phyloP scores from a whole-genome alignment of 1,140 invertebrate species.

The Aphelenchoides avenae region DNA sequence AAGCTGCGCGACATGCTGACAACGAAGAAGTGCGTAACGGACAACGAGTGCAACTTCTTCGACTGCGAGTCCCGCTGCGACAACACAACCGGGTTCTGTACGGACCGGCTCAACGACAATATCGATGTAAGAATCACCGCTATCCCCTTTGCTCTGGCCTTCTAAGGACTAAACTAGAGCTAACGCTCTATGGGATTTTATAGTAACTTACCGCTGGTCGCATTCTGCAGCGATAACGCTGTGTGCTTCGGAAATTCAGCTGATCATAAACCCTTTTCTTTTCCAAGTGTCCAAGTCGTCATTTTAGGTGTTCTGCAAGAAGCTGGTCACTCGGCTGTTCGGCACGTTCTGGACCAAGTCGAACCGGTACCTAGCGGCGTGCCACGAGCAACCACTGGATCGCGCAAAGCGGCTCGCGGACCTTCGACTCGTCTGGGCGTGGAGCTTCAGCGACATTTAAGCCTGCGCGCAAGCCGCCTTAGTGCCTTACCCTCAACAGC shows the following conservation, averaged over 20 bases:
- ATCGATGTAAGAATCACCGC: constrained; percentile 54
- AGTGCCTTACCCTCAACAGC: too few species aligned
- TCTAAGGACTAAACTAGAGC: too few species aligned
- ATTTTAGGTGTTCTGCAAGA: constrained; percentile 54
- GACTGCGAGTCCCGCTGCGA: constrained; percentile 34
- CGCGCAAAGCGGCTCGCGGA: constrained; percentile 47
- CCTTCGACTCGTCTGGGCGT: constrained; percentile 53
- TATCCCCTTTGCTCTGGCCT: too few species aligned
- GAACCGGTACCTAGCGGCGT: constrained; percentile 54
- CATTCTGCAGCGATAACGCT: too few species aligned
- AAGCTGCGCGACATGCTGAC: constrained; percentile 41
- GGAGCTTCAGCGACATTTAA: constrained; percentile 53
- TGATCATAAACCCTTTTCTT: too few species aligned
- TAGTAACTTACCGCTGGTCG: too few species aligned
- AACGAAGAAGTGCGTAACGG: constrained; percentile 32
- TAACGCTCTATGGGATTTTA: too few species aligned
- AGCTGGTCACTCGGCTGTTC: constrained; percentile 51
- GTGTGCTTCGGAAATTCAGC: too few species aligned
- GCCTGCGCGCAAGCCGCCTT: too few species aligned
- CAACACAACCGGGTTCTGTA: constrained; percentile 39
- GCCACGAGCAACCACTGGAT: constrained; percentile 47
- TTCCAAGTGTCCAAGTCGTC: too few species aligned
- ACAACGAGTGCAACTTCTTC: constrained; percentile 48
- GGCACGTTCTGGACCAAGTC: constrained; percentile 57
- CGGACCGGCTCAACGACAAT: constrained; percentile 50